A percentile compares a stretch with the other conserved stretches of the same genome.
phyloP scores from a whole-genome alignment of 2,888 invertebrate species.

The Synergus laeviventris region DNA sequence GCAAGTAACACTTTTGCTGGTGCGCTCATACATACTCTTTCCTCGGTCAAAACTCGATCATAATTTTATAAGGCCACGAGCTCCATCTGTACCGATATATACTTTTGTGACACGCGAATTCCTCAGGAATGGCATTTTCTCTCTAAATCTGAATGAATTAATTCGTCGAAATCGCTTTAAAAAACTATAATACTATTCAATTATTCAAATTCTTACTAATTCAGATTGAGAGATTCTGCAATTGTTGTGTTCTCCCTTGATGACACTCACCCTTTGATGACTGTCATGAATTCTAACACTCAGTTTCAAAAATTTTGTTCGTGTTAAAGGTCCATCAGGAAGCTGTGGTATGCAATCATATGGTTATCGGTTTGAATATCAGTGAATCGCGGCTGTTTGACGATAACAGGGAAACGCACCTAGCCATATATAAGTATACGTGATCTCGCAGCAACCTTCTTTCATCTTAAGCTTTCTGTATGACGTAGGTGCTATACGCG shows the following conservation, averaged over 20 bases:
- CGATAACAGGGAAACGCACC: conserved; percentile 14
- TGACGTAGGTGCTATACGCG: conserved; percentile 13
- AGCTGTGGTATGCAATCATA: not conserved
- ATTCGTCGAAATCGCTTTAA: no score
- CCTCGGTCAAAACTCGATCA: not conserved
- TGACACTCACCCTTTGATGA: not conserved
- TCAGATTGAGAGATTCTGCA: no score
- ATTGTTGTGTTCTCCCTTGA: not conserved
- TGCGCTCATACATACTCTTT: not conserved
- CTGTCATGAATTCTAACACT: not conserved
- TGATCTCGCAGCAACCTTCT: not conserved
- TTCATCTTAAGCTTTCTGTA: conserved; percentile 3
- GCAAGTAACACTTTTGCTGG: not conserved
- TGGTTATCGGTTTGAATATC: not conserved
- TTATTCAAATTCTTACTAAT: no score
- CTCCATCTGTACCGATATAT: not conserved
- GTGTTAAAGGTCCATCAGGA: conserved; percentile 3
- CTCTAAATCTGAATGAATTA: no score
- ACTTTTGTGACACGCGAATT: not conserved
- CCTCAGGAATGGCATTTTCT: not conserved
- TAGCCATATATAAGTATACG: conserved; percentile 10
- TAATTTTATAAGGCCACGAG: not conserved
- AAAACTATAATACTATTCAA: no score
- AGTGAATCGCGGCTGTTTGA: conserved; percentile 17
- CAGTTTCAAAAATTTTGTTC: not conserved